These are phyloP conservation scores for Oreochromis aureus DNA, from an alignment of 2,113 vertebrate species.

Conservation along the genomic window DNA sequence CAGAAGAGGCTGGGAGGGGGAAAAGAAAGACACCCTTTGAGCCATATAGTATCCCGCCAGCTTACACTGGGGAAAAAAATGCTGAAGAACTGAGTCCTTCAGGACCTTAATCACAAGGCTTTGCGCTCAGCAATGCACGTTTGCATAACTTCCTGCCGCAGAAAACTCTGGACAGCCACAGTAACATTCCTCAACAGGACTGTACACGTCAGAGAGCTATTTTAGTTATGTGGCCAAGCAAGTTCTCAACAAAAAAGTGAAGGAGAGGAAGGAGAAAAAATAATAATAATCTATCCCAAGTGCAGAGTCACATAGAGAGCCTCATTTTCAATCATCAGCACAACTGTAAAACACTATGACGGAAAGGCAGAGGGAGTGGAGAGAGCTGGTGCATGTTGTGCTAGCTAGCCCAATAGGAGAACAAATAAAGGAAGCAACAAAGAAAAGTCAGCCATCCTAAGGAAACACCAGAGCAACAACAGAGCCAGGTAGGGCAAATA, in stretches of 20 bases:
- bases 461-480: neutral
- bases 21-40: slow-evolving; percentile 25
- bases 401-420: slow-evolving; percentile 18
- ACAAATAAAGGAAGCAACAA: slow-evolving; percentile 60
- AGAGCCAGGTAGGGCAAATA: neutral
- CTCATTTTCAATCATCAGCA: slow-evolving; percentile 56
- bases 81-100: slow-evolving; percentile 52
- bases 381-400: neutral
- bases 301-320: slow-evolving; percentile 40
- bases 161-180: slow-evolving; percentile 70
- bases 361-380: slow-evolving; percentile 13
- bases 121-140: slow-evolving; percentile 59
- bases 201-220: slow-evolving; percentile 82
- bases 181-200: slow-evolving; percentile 80
- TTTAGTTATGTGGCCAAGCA: slow-evolving; percentile 81
- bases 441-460: neutral
- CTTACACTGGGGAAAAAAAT: slow-evolving; percentile 11
- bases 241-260: slow-evolving; percentile 70
- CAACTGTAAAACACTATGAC: slow-evolving; percentile 12
- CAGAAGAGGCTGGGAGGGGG: neutral
- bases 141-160: slow-evolving; percentile 76
- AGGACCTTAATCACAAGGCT: slow-evolving; percentile 70
- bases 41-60: slow-evolving; percentile 19
- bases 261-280: slow-evolving; percentile 25
- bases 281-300: slow-evolving; percentile 36